Base-by-base conservation (phyloP, 2,888 invertebrate genomes). In the Caenorhabditis drosophilae region DNA sequence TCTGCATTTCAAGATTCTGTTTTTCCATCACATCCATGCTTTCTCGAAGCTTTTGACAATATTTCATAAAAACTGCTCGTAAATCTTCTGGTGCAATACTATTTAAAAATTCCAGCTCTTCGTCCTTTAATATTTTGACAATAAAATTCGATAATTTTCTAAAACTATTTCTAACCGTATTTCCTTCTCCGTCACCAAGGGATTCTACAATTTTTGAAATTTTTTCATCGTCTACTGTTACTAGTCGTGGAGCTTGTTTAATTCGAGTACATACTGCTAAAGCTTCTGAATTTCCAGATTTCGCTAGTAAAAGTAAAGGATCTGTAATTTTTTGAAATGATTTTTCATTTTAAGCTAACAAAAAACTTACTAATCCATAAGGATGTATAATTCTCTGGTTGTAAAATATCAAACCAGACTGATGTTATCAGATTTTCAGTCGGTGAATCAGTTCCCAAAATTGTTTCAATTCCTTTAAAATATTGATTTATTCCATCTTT, bases 361-460 rank as follows among this genome's bases (percentile, higher is more conserved):
- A 16, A 40, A 31, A 36, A 67, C 72, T 61, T 26, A 77, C 75
- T 78, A 18, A 77, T 69, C 76, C 78, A 82, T 1, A 78, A 20
- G 4, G 72, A 66, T 6, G 54, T 58, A 52, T 77, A 82, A 59
- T 82, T 78, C 26, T 46, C 50, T 4, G 62, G 50, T 31, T 71
- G 67, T 12, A 80, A 51, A 23, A 78, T 66, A 49, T 79, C 78
- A 40, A 79, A 83, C 3, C 56, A 49, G 26, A 72, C 69, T n/a
- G 73, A 67, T 23, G 75, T 70, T 26, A 80, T 67, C 60, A 76
- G 70, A 52, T 77, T 79, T 51, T 82, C 82, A 25, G 75, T 67
- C 16, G 82, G 79, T 1, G 82, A 82, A 48, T 82, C 81, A 1
- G 77, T 67, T 15, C 80, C 82, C 26, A 82, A 62, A 41, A 77